Evolutionary conservation across 2,113 vertebrate genomes (phyloP), one percentile per base, ranked within the genome.

Genomic region (Etia nguti): DNA sequence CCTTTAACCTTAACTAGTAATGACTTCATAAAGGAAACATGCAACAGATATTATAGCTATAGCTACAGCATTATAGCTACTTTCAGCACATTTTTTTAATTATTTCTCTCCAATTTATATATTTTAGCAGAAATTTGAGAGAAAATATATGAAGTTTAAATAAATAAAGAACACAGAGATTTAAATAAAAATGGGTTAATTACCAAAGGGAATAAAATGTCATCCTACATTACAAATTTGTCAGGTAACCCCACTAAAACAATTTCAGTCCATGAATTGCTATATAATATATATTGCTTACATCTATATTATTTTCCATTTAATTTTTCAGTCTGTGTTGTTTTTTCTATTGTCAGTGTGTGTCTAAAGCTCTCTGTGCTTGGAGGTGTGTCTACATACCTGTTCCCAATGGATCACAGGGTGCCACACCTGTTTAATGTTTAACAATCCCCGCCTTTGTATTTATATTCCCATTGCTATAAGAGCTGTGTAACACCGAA

Each of bases 221-320:
- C 55, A 0, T 15, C 12, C n/a, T 12, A 57, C 1, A 26, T 57
- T 15, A 57, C 22, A 57, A 57, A 22, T 26, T 57, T 57, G 55
- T 57, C 22, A 57, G 55, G 22, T 57, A 57, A 57, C 55, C 55
- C 11, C 22, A 57, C 6, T 57, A 57, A 57, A 56, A 57, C 22
- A 26, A 57, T 1, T 1, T 0, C 55, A 57, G 22, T 57, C 22
- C 0, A 57, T 2, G 8, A 57, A 26, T 26, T 57, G 0, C 55
- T 57, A 15, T 56, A 26, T 15, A 57, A 57, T 57, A 57, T 26
- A 57, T 57, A 0, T 57, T 56, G 6, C 0, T 13, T 0, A 13
- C 54, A 24, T 0, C 22, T 0, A 13, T 24, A 0, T 57, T 26
- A 57, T 57, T 0, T 26, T 57, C 22, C 22, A 57, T 26, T 26